Evolutionary conservation across 1,140 invertebrate genomes (phyloP).

Genomic region (Phymorhynchus buccinoides): DNA sequence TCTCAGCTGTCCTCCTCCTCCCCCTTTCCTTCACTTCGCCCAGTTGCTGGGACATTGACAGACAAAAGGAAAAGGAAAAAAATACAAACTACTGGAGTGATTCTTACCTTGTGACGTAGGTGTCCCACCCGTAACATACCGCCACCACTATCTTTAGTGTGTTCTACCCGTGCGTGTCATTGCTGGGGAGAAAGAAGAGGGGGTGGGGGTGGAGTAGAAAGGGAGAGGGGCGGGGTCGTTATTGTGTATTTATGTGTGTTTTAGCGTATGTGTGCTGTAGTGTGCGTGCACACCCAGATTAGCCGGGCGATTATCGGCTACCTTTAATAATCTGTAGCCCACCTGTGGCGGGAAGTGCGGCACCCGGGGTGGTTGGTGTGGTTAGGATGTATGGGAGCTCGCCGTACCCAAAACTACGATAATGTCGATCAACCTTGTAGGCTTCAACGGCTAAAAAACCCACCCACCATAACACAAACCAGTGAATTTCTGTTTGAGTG

Average conservation of each 20-base stretch:
- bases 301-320: conserved; percentile 12
- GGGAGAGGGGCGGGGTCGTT: not conserved
- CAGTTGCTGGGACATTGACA: not conserved
- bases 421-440: not conserved
- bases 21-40: not conserved
- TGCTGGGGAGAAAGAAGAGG: not conserved
- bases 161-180: not conserved
- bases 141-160: not conserved
- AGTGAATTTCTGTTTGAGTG: not conserved
- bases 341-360: not conserved
- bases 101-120: not conserved
- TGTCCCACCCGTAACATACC: conserved; percentile 1
- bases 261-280: not conserved
- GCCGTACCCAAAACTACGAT: not conserved
- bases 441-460: not conserved
- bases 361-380: too few species aligned
- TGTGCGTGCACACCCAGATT: not conserved
- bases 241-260: not conserved
- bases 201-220: not conserved
- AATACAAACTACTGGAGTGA: not conserved
- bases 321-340: not conserved
- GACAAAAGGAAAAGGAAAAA: not conserved
- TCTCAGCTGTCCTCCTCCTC: not conserved
- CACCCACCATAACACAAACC: not conserved
- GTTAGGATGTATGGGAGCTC: not conserved